Evolutionary conservation across 2,797 vertebrate genomes (phyloP), one percentile per base, ranked within the genome.

Genomic region (Spheniscus humboldti): DNA sequence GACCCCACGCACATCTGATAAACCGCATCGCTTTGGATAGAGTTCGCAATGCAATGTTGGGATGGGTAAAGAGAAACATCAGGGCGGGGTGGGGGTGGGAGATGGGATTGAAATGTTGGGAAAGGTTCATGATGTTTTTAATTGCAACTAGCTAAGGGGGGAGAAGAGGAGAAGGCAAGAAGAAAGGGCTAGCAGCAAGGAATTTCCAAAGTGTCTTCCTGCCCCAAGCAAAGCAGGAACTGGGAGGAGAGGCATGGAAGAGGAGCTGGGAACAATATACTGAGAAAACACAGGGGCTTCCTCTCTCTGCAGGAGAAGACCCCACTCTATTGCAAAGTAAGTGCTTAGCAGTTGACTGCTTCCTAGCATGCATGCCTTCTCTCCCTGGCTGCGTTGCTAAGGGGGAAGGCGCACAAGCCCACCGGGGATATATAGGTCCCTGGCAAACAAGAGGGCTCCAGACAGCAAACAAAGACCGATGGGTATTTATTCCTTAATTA

Each of bases 341-440:
- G 98, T 97, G 97, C 96, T 97, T 98, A 97, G 98, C 98, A 98
- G 97, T 95, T 96, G 97, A 97, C 96, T 97, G 97, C 97, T 96
- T 98, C 96, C 96, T 91, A 92, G 97, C 98, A 98, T 83, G 98
- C 99, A 99, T 99, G 98, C 99, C 98, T 99, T 99, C 99, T 98
- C 97, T 96, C 75, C 71, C 72, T 16, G 52, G 96, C 95, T 27
- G 92, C 97, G 99, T 99, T 99, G 99, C 99, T 98, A 99, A 97
- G 98, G 99, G 98, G 97, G 95, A 96, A 75, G 92, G 55, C 10
- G 68, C 86, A 91, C 77, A 74, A 85, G 88, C 85, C 94, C 91
- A 90, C 81, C 14, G 5, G 96, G 93, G 95, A 97, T 93, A 50
- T 37, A 83, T 33, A 48, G 89, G 85, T 90, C 96, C 93, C 83